Evolutionary conservation across 2,888 invertebrate genomes (phyloP).

Genomic region (Yponomeuta plumbellus): DNA sequence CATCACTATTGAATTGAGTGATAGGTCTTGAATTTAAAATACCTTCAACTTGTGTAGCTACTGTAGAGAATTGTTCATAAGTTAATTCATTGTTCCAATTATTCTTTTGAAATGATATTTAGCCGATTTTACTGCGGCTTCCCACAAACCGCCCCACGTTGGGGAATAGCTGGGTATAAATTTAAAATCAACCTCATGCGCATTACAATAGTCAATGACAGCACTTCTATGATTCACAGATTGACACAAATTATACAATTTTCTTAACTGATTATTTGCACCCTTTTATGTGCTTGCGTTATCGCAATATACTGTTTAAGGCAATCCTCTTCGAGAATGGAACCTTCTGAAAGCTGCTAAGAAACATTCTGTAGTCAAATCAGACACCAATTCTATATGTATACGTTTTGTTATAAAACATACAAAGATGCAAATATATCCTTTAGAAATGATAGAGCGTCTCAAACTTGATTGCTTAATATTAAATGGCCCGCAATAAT

Average conservation of each 20-base stretch:
- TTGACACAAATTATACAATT: constrained; percentile 10
- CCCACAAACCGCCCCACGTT: constrained; percentile 11
- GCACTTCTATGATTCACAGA: not conserved
- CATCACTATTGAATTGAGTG: constrained; percentile 7
- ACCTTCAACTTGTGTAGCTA: constrained; percentile 15
- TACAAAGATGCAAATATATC: constrained; percentile 17
- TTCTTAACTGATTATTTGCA: constrained; percentile 9
- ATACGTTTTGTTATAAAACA: constrained; percentile 15
- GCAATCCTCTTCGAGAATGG: not conserved
- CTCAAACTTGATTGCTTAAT: constrained; percentile 17
- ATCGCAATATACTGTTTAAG: constrained; percentile 7
- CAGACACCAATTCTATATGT: constrained; percentile 14
- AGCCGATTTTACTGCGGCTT: constrained; percentile 7
- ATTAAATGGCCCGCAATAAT: constrained; percentile 18
- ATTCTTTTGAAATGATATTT: constrained; percentile 19
- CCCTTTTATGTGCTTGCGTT: constrained; percentile 9
- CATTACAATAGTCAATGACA: not conserved
- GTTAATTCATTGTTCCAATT: constrained; percentile 5
- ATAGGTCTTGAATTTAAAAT: constrained; percentile 16
- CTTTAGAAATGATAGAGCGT: constrained; percentile 13
- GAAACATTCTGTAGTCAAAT: constrained; percentile 6
- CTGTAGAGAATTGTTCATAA: constrained; percentile 17
- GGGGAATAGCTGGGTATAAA: constrained; percentile 12
- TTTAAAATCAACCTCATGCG: constrained; percentile 4
- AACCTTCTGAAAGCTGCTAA: constrained; percentile 10